Base-by-base conservation (phyloP, 2,113 vertebrate species). In the Collichthys lucidus region DNA sequence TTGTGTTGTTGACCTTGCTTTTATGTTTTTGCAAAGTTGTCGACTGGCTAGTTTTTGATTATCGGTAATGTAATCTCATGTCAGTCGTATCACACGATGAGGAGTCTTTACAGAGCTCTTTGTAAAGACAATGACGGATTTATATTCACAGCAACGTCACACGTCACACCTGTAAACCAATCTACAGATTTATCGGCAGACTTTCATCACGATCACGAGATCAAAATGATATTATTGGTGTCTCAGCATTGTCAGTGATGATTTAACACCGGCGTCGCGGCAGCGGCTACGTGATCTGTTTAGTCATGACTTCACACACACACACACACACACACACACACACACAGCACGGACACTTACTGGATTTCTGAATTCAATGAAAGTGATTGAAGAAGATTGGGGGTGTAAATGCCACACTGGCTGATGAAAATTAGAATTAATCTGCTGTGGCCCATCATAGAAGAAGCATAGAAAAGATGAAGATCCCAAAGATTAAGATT, bases 221-320 rank as follows among this genome's bases (percentile, higher is more conserved):
- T 61, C 60, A 66, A 17, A 60, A 61, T 40, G 16, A 49, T 31
- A 49, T 53, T 57, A 74, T 69, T 47, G 31, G 20, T 10, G 42
- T 49, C 49, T 81, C 74, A 63, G 74, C 42, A 31, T 11, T 35
- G 46, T 70, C 74, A 53, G 44, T 0, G 46, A 74, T 82, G 79
- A 73, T 80, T 79, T 55, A 82, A 67, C 59, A 14, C 17, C 77
- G 11, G 73, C 47, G 29, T 81, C 20, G 9, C 19, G 46, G 35
- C 77, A 55, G 46, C 77, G 40, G 50, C 19, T 29, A 57, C 60
- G 4, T 46, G 29, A 40, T 29, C 77, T 42, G 60, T 29, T 57
- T 60, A 3, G 69, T 72, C 77, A 49, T 65, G 29, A 66, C 71
- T 55, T 66, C 42, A 24, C 40, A 8, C 22, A 24, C 22, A 31